Conservation (phyloP, 30 jellyfish, hydroid and myxozoan genomes). For the Turritopsis dohrnii region DNA sequence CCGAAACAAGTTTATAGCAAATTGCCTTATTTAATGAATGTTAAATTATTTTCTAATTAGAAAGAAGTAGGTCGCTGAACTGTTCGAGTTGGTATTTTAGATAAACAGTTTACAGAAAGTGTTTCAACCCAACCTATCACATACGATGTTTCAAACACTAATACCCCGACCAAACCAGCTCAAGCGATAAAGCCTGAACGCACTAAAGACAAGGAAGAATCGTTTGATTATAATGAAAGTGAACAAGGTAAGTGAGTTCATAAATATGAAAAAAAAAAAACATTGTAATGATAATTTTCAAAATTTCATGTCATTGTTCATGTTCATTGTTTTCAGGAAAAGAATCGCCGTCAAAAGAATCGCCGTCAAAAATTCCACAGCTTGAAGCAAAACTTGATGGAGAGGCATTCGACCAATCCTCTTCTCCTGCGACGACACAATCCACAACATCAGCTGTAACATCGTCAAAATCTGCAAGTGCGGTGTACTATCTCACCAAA, state of each 20-base stretch:
- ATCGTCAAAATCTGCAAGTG: background rate
- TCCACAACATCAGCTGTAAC: background rate
- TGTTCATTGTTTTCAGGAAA: background rate
- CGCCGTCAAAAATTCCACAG: background rate
- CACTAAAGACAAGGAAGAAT: background rate
- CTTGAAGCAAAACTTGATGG: background rate
- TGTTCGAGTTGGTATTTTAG: background rate
- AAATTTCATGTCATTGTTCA: too few species aligned
- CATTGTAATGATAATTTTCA: background rate
- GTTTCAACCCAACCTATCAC: background rate
- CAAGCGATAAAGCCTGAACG: background rate
- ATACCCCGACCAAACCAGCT: background rate
- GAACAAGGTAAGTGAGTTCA: background rate
- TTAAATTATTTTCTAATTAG: too few species aligned
- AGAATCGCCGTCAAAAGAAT: background rate
- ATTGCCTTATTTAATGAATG: too few species aligned
- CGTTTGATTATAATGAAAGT: background rate
- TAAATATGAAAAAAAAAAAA: too few species aligned
- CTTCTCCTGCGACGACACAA: background rate
- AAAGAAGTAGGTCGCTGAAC: too few species aligned
- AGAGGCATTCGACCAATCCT: background rate
- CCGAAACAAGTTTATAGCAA: too few species aligned
- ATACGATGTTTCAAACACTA: constrained; percentile 5
- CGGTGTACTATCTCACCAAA: background rate
- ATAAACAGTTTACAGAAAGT: background rate